Conservation (phyloP, 2,888 invertebrate species). For the Doris montereyensis region DNA sequence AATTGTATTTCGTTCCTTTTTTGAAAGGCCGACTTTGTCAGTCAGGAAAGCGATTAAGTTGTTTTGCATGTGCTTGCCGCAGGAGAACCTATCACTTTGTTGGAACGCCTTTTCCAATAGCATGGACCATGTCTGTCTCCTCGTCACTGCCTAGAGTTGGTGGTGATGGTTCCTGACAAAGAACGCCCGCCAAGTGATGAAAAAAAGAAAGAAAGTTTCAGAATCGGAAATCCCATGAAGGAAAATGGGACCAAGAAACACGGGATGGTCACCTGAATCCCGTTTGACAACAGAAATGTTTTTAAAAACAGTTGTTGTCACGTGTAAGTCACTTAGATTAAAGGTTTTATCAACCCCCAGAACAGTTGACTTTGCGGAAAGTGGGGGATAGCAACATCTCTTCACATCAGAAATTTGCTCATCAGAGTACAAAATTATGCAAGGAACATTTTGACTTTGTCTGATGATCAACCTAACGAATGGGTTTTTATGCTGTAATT, state of each 20-base stretch:
- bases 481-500: conserved; percentile 10
- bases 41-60: background rate
- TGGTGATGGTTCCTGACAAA: conserved; percentile 2
- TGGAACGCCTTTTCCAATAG: conserved; percentile 8
- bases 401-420: background rate
- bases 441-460: background rate
- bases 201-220: conserved; percentile 17
- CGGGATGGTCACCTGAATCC: conserved; percentile 14
- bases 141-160: conserved; percentile 11
- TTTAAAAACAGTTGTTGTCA: conserved; percentile 17
- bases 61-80: background rate
- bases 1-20: conserved; percentile 8
- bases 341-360: conserved; percentile 20
- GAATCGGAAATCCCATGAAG: conserved; percentile 10
- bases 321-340: background rate
- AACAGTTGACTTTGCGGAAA: background rate
- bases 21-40: conserved; percentile 3
- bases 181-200: conserved; percentile 5
- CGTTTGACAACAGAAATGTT: conserved; percentile 10
- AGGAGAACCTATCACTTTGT: conserved; percentile 6
- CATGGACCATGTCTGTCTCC: conserved; percentile 2
- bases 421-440: conserved; percentile 1
- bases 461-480: background rate
- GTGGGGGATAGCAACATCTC: background rate
- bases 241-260: conserved; percentile 7